Base-by-base conservation (phyloP, 1,140 invertebrate species). In the Orius laevigatus region DNA sequence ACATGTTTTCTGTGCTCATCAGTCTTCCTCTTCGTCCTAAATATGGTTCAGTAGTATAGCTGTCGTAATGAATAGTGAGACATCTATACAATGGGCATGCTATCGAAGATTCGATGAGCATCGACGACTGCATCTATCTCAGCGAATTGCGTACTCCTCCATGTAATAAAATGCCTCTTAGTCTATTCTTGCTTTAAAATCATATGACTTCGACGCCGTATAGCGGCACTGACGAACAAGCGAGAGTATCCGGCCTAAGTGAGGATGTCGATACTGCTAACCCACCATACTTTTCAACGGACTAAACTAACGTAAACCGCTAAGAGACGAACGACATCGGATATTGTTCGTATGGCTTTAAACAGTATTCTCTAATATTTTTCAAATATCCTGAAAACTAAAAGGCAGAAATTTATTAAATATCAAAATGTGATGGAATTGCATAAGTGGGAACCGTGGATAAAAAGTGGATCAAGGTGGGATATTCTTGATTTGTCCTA, bases 271-370 rank as follows among this genome's bases (percentile, higher is more conserved):
- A 66, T 88, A 91, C 60, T 90, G 85, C 58, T 89, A n/a, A n/a
- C 85, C 86, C 86, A 91, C 85, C 85, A 94, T 59, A n/a, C n/a
- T 89, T 70, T 58, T 83, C 84, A 43, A 92, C 87, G n/a, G 18
- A 93, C 81, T 51, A 93, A 70, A 54, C 77, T 84, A 35, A 94
- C 88, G 66, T 93, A 94, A 70, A 94, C 93, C 53, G 87, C 89
- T 46, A 94, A 72, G n/a, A n/a, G 10, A 93, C 86, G 68, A 94
- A 93, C 9, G 89, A 89, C 78, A 94, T 86, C 12, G 84, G 84
- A 89, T 84, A 34, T 78, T 84, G 57, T 87, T 83, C 57, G 75
- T 80, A 59, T 85, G 82, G n/a, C 55, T 81, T 76, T 5, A 77
- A 74, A 60, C 84, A 86, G 64, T 89, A 87, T 49, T 73, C 69